These are phyloP conservation scores for Elanus axillaris DNA, from an alignment of 2,113 vertebrate species.

Conservation along the genomic window DNA sequence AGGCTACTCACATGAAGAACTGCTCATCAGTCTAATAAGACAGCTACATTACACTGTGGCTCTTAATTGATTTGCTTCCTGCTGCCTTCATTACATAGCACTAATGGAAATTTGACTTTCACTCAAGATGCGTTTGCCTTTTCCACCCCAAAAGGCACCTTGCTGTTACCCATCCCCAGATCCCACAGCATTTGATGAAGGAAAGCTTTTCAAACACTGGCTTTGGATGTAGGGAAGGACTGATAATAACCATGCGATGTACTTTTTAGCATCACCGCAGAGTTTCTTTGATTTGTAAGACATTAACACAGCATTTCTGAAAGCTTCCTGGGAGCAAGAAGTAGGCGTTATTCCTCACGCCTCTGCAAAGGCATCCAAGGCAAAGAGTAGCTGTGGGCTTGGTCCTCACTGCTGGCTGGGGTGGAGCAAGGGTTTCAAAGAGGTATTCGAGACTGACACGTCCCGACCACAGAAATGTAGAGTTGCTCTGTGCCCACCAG, in stretches of 20 bases:
- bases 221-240: not conserved
- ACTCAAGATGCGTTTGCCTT: not conserved
- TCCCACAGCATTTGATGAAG: not conserved
- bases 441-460: not conserved
- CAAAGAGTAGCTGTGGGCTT: not conserved
- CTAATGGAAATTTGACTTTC: slow-evolving; percentile 50
- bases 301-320: not conserved
- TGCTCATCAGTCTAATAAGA: slow-evolving; percentile 35
- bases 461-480: not conserved
- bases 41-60: slow-evolving; percentile 7
- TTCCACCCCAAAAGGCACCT: slow-evolving; percentile 16
- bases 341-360: not conserved
- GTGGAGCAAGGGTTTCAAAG: not conserved
- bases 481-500: not conserved
- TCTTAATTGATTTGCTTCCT: slow-evolving; percentile 58
- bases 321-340: not conserved
- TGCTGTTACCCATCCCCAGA: not conserved
- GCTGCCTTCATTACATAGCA: slow-evolving; percentile 38
- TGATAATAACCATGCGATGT: not conserved
- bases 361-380: not conserved
- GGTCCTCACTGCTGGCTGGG: not conserved
- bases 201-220: not conserved
- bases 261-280: not conserved
- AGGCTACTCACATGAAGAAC: slow-evolving; percentile 18
- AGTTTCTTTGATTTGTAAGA: not conserved